Evolutionary conservation across 2,113 vertebrate species (phyloP).

Genomic region (Dissostichus mawsoni): DNA sequence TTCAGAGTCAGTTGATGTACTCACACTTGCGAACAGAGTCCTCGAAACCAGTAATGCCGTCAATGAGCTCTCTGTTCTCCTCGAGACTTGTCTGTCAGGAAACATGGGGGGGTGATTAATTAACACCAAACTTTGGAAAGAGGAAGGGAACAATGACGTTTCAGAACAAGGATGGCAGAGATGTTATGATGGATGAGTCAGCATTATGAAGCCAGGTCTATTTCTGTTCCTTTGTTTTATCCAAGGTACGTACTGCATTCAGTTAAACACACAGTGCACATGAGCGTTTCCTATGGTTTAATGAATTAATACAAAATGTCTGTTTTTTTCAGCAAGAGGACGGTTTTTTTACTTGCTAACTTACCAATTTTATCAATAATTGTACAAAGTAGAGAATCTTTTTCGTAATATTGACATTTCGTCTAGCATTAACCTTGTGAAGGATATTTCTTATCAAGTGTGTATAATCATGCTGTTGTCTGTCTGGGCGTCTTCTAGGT

Average conservation of each 20-base stretch:
- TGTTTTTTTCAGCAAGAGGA: too few relatives aligned
- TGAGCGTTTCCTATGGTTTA: not conserved
- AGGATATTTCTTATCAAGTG: too few relatives aligned
- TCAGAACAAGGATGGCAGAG: not conserved
- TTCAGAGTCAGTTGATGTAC: conserved; percentile 48
- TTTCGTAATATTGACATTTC: not conserved
- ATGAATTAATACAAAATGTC: not conserved
- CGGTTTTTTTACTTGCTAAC: not conserved
- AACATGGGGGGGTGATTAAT: not conserved
- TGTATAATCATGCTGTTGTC: too few relatives aligned
- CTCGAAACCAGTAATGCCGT: conserved; percentile 92
- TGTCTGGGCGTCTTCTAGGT: too few relatives aligned
- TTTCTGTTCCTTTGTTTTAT: not conserved
- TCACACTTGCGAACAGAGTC: conserved; percentile 94
- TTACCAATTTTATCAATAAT: not conserved
- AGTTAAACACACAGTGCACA: not conserved
- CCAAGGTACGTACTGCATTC: not conserved
- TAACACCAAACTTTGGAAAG: not conserved
- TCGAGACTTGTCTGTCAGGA: conserved; percentile 87
- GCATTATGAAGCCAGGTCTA: not conserved
- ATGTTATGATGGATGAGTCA: not conserved
- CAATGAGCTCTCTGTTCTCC: conserved; percentile 91
- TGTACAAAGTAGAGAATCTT: not conserved
- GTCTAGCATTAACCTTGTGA: not conserved
- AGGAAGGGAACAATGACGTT: not conserved